phyloP scores from a whole-genome alignment of 2,797 vertebrate species.

The Potorous gilbertii region DNA sequence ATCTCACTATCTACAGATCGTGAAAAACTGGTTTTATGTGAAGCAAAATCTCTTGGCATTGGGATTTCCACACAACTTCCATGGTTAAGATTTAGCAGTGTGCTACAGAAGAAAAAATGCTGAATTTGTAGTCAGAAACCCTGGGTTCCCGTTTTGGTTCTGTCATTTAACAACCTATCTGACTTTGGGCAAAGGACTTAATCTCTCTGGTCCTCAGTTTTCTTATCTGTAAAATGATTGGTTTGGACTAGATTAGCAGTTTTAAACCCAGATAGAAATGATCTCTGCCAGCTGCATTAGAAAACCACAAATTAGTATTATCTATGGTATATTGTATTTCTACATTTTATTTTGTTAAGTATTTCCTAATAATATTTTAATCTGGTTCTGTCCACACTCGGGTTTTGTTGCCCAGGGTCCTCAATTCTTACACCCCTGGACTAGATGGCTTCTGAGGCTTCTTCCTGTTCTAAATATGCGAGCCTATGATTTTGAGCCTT shows the following conservation, averaged over 20 bases:
- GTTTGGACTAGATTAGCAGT: not conserved
- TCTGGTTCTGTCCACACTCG: not conserved
- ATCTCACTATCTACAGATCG: not conserved
- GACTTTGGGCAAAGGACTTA: not conserved
- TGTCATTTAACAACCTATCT: not conserved
- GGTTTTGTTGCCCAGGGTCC: not conserved
- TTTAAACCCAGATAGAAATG: not conserved
- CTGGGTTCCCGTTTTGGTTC: not conserved
- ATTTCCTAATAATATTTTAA: not conserved
- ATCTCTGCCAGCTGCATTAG: not conserved
- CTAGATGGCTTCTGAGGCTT: not conserved
- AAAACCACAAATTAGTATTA: not conserved
- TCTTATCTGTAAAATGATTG: not conserved
- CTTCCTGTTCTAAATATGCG: not conserved
- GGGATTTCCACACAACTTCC: slow-evolving; percentile 14
- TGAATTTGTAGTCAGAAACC: not conserved
- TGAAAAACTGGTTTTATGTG: slow-evolving; percentile 47
- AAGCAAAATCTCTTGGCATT: slow-evolving; percentile 32
- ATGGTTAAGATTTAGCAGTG: slow-evolving; percentile 9
- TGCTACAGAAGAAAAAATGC: not conserved
- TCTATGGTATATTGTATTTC: not conserved
- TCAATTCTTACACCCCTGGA: not conserved
- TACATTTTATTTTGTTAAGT: not conserved
- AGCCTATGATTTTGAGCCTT: not conserved
- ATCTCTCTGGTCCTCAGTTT: not conserved